phyloP scores from a whole-genome alignment of 2,888 invertebrate genomes.

The Eupithecia dodoneata region DNA sequence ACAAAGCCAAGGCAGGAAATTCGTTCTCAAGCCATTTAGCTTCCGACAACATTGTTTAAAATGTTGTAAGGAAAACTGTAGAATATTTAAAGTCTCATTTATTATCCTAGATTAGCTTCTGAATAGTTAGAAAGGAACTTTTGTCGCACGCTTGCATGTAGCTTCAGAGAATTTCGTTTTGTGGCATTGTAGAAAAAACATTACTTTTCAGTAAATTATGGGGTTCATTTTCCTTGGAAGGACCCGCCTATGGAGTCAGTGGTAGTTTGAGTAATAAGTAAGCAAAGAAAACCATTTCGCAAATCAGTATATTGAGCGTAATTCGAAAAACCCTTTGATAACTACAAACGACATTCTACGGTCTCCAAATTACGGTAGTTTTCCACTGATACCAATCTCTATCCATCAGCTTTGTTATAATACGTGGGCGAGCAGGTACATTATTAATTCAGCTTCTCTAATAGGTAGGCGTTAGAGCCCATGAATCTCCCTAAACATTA shows the following conservation, averaged over 20 bases:
- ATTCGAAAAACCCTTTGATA: neutral
- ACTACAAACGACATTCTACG: neutral
- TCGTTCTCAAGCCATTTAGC: conserved; percentile 2
- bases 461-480: conserved; percentile 21
- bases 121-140: conserved; percentile 4
- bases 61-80: neutral
- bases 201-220: conserved; percentile 1
- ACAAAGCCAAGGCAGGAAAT: neutral
- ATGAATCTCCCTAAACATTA: neutral
- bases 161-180: neutral
- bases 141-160: neutral
- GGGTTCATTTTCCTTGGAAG: conserved; percentile 4
- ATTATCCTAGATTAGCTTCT: conserved; percentile 7
- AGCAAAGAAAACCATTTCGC: neutral
- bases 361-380: neutral
- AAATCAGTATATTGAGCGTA: neutral
- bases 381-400: neutral
- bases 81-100: conserved; percentile 10
- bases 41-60: conserved; percentile 12
- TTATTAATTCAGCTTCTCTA: conserved; percentile 39
- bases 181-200: neutral
- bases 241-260: neutral
- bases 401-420: neutral
- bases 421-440: conserved; percentile 14
- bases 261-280: conserved; percentile 1